Evolutionary conservation across 37 sponge, comb jelly and placozoan genomes (phyloP).

Genomic region (Mnemiopsis leidyi): DNA sequence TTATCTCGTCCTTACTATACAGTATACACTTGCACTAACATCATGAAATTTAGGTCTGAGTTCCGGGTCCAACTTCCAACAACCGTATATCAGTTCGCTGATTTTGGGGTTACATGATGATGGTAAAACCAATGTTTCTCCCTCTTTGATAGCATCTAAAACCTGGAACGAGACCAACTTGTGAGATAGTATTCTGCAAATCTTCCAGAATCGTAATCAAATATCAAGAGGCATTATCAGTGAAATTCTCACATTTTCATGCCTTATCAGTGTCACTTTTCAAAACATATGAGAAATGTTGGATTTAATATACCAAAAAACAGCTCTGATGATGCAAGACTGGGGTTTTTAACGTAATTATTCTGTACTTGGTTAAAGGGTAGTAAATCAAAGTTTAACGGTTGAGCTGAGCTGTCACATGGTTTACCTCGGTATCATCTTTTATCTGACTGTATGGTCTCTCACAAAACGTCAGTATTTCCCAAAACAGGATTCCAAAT

Average conservation of each 20-base stretch:
- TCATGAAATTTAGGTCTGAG: not conserved
- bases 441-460: not conserved
- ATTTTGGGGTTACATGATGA: not conserved
- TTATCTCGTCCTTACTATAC: not conserved
- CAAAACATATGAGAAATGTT: not conserved
- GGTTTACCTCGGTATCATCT: not conserved
- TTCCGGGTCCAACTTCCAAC: not conserved
- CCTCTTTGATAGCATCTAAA: constrained; percentile 15
- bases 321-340: not conserved
- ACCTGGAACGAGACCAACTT: not conserved
- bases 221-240: not conserved
- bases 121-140: not conserved
- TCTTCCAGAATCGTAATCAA: not conserved
- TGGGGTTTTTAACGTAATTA: not conserved
- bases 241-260: not conserved
- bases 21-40: constrained; percentile 6
- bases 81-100: not conserved
- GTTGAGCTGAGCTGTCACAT: not conserved
- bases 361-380: not conserved
- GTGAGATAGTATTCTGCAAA: not conserved
- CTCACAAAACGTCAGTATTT: constrained; percentile 25
- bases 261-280: not conserved
- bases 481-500: constrained; percentile 28
- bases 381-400: not conserved
- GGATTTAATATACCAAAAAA: not conserved